Evolutionary conservation across 2,113 vertebrate genomes (phyloP), one percentile per base, ranked within the genome.

Genomic region (Osmerus eperlanus): DNA sequence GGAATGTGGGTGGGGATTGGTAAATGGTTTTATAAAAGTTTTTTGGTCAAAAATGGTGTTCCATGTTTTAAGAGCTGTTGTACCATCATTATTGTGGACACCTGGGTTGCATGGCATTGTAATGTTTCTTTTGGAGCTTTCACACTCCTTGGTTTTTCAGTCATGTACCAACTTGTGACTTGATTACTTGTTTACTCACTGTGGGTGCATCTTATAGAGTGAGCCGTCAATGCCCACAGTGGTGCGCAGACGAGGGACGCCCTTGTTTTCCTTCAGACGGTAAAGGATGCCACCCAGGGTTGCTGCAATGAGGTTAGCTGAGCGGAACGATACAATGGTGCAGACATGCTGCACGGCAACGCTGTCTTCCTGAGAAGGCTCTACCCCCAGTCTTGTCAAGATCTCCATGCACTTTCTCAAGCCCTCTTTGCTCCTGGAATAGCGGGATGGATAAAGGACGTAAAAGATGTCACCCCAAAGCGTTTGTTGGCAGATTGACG

Each of bases 181-280:
- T 47, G 41, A 47, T 47, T 11, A 47, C 41, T 47, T 47, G 41
- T 11, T 47, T 47, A 94, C 97, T 97, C 89, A 99, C 97, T 99
- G 97, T 4, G 97, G 97, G 67, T 99, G 97, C 91, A 94, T 98
- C 92, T 99, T 99, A 94, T 99, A 99, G 79, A 99, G 94, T 7
- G 97, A 98, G 0, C 97, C 97, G 0, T 99, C 97, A 0, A 99
- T 95, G 25, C 96, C 97, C 72, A 99, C 96, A 0, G 97, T 99
- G 80, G 96, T 97, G n/a, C 96, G 94, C 53, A 98, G 94, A 69
- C 97, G 94, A 3, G 90, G 91, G 0, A 92, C 87, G 13, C 94
- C 93, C 84, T 95, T 99, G 91, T 97, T 98, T 3, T 98, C 95
- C 2, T 95, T 93, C 3, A 99, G 93, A 41, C 96, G 94, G 28